phyloP scores from a whole-genome alignment of 2,113 vertebrate species.

The Clinocottus analis region DNA sequence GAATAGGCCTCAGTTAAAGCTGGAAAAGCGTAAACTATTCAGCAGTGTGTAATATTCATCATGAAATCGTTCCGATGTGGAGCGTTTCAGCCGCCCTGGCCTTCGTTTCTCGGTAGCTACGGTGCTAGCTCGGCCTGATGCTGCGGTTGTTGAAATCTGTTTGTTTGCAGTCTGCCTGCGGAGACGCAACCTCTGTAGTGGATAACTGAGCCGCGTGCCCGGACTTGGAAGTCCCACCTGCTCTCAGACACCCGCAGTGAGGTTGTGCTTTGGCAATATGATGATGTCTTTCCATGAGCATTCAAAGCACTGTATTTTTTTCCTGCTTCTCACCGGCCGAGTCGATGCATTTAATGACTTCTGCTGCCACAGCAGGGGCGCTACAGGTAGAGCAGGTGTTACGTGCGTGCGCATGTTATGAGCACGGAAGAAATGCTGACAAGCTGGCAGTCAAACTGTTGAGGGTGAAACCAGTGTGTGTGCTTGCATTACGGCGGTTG shows the following conservation, averaged over 20 bases:
- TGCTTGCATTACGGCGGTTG: neutral
- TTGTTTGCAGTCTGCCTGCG: conserved; percentile 29
- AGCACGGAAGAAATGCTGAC: conserved; percentile 55
- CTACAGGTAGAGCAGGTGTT: conserved; percentile 38
- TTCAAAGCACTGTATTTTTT: neutral
- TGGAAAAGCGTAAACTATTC: conserved; percentile 65
- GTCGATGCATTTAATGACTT: conserved; percentile 28
- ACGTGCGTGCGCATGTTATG: neutral
- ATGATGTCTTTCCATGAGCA: neutral
- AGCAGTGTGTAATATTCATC: conserved; percentile 72
- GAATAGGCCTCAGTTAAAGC: conserved; percentile 27
- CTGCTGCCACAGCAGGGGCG: conserved; percentile 27
- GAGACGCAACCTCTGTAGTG: conserved; percentile 28
- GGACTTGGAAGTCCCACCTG: conserved; percentile 30
- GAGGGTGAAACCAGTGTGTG: no score
- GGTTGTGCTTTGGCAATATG: conserved; percentile 4
- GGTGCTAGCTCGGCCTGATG: conserved; percentile 5
- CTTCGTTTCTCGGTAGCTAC: neutral
- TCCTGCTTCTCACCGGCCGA: neutral
- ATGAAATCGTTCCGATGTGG: conserved; percentile 43
- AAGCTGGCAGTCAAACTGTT: conserved; percentile 36
- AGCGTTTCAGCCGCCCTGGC: neutral
- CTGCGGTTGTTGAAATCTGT: conserved; percentile 26
- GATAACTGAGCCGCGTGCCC: conserved; percentile 11
- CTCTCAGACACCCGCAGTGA: conserved; percentile 13